Evolutionary conservation across 2,113 vertebrate species (phyloP), one percentile per base, ranked within the genome.

Genomic region (Microcebus murinus): DNA sequence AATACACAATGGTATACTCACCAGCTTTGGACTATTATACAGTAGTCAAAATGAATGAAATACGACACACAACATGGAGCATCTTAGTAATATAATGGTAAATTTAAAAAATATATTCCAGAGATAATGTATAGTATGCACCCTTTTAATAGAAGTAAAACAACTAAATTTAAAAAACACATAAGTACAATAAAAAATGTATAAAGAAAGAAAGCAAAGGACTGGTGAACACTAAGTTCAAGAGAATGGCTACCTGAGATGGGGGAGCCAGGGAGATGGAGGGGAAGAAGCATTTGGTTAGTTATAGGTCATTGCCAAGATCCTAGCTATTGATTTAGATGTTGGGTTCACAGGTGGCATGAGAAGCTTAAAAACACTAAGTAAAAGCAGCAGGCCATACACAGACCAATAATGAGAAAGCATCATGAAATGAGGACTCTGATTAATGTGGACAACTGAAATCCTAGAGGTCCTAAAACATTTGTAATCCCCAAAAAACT

Each of bases 401-500:
- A 57, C 1, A 36, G 17, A 59, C 10, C 25, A 50, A 55, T 79
- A 50, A 68, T 45, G 34, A 91, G 29, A 81, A 8, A 34, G 15
- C 34, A 68, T 57, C 18, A 23, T n/a, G 45, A 90, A 92, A 80
- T 1, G n/a, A 93, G 36, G 11, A 48, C 57, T 68, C n/a, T 8
- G 12, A 71, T 74, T n/a, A 25, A 77, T 50, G 39, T 45, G 11
- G 34, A 74, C 31, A 90, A 85, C 50, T 63, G 18, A 96, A 89
- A 90, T 71, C 21, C 25, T 50, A 65, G 8, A 90, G 8, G 21
- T 31, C 48, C 68, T 93, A 71, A 71, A 84, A 91, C 80, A 86
- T n/a, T 4, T 65, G 17, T n/a, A 92, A 90, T 84, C 67, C 87
- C 27, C 83, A 39, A 52, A 94, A 96, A 94, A 73, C 67, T 25